Evolutionary conservation across 2,797 vertebrate genomes (phyloP), one percentile per base, ranked within the genome.

Genomic region (Cossypha caffra): DNA sequence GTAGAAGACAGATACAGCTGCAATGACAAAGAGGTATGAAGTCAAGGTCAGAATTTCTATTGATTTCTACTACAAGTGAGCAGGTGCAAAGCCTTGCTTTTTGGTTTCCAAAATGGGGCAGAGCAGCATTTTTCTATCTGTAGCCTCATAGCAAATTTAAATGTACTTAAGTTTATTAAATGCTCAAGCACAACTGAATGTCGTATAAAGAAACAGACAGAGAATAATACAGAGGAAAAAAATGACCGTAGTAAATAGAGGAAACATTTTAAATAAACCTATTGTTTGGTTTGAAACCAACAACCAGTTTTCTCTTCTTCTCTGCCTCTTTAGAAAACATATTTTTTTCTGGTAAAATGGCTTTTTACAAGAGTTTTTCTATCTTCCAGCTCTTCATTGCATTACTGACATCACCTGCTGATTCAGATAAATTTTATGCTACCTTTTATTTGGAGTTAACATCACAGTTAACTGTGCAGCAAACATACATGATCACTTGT

Each of bases 31-130:
- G 11, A 74, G 5, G 4, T 26, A 52, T 19, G 26, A 67, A 78
- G 29, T 35, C 61, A 81, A 78, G 35, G 45, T 38, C 4, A 1
- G 66, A 75, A 75, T 81, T 84, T 61, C 15, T 75, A 18, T 35
- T 54, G 25, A 40, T 43, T 76, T 42, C n/a, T 57, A 7, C 29
- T 42, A 6, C 0, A 3, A n/a, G 21, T 0, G 2, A 84, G 18
- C 17, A 57, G 38, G 19, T 3, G 26, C 18, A 33, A 84, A 63
- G 28, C n/a, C 7, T 75, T 37, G 15, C 0, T 58, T 86, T 88
- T 50, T 35, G 8, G 16, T 15, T 80, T 86, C 40, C 40, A 68
- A 35, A 75, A 58, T 43, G 33, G 16, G 12, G 5, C 20, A 78
- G 14, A 58, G 11, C 10, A 88, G 11, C 33, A 51, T 5, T 78